A percentile compares a stretch with the other conserved stretches of the same genome.
phyloP scores from a whole-genome alignment of 1,140 invertebrate species.

The Drosophila prosaltans region DNA sequence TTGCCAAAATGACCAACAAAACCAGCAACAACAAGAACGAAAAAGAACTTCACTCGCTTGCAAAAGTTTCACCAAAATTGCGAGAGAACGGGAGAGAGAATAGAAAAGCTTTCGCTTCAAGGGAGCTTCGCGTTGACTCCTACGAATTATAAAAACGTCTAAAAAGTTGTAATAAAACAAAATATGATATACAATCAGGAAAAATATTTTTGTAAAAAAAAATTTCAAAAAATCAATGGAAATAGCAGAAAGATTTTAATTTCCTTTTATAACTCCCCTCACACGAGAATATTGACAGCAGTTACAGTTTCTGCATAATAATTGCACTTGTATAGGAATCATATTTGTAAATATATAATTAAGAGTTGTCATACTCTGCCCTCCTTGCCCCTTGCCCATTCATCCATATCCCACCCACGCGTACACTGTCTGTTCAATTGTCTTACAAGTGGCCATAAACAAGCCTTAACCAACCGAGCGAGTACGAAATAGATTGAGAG shows the following conservation, averaged over 20 bases:
- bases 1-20: slow-evolving; percentile 6
- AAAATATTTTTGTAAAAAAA: background rate
- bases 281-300: slow-evolving; percentile 9
- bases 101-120: background rate
- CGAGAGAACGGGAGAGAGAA: background rate
- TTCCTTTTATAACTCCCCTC: background rate
- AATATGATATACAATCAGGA: slow-evolving; percentile 3
- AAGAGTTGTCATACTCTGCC: slow-evolving; percentile 25
- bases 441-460: slow-evolving; percentile 80
- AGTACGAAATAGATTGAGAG: background rate
- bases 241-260: slow-evolving; percentile 1
- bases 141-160: slow-evolving; percentile 1
- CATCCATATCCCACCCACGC: too few relatives aligned
- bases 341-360: background rate
- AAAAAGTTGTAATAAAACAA: slow-evolving; percentile 8
- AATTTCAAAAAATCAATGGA: slow-evolving; percentile 9
- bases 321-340: background rate
- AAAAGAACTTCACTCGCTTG: slow-evolving; percentile 18
- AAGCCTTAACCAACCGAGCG: slow-evolving; percentile 44
- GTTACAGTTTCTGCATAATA: slow-evolving; percentile 12
- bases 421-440: slow-evolving; percentile 32
- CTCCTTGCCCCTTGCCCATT: background rate
- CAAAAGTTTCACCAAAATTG: slow-evolving; percentile 2
- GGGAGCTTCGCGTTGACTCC: background rate
- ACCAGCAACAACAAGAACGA: background rate